Evolutionary conservation across 1,140 invertebrate genomes (phyloP).

Genomic region (Bombus pyrosoma): DNA sequence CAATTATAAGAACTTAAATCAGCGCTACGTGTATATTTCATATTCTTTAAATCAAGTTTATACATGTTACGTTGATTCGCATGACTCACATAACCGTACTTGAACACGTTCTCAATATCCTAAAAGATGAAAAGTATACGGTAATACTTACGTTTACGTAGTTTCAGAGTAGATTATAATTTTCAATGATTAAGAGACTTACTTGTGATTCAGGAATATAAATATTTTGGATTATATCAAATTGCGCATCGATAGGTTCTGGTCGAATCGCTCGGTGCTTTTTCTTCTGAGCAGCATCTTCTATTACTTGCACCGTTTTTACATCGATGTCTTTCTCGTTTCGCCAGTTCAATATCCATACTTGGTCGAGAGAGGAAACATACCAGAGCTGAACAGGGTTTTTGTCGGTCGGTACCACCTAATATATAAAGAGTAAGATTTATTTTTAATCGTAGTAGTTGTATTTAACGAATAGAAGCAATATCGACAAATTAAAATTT

Average conservation of each 20-base stretch:
- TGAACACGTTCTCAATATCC: slow-evolving; percentile 84
- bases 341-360: slow-evolving; percentile 91
- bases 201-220: slow-evolving; percentile 87
- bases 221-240: slow-evolving; percentile 89
- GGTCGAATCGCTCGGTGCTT: slow-evolving; percentile 91
- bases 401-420: slow-evolving; percentile 90
- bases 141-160: neutral
- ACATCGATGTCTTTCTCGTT: slow-evolving; percentile 84
- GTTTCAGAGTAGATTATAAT: neutral
- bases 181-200: neutral
- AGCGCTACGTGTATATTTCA: slow-evolving; percentile 89
- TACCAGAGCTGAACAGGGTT: slow-evolving; percentile 89
- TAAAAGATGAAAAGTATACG: slow-evolving; percentile 18
- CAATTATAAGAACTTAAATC: slow-evolving; percentile 90
- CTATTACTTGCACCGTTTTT: slow-evolving; percentile 90
- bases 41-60: slow-evolving; percentile 89
- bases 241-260: slow-evolving; percentile 91
- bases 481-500: neutral
- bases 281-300: slow-evolving; percentile 89
- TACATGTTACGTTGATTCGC: slow-evolving; percentile 89
- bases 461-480: neutral
- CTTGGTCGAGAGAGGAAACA: slow-evolving; percentile 89
- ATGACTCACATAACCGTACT: slow-evolving; percentile 91
- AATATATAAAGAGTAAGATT: neutral
- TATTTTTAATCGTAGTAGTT: neutral